A percentile compares a stretch with the other conserved stretches of the same genome.
Conservation (phyloP, 2,888 invertebrate genomes). For the Drosophila infuscata region DNA sequence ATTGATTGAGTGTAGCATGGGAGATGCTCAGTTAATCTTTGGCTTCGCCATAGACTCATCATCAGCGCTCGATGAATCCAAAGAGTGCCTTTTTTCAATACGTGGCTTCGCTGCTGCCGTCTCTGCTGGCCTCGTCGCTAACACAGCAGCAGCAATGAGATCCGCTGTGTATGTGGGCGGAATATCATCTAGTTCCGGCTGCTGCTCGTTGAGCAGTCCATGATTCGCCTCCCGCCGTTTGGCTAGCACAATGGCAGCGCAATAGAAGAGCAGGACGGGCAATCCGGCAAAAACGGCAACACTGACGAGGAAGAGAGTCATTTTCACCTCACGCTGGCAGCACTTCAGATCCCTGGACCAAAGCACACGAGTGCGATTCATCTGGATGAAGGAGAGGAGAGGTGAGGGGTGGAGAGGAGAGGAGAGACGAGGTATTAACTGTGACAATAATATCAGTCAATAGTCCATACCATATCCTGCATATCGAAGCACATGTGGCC, state of each 20-base stretch:
- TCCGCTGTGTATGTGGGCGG: conserved; percentile 31
- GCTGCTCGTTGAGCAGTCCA: conserved; percentile 69
- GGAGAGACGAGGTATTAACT: not conserved
- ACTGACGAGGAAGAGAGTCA: conserved; percentile 61
- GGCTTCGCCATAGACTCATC: conserved; percentile 18
- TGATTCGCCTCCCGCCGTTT: conserved; percentile 75
- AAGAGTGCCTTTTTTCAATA: conserved; percentile 5
- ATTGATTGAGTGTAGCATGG: not conserved
- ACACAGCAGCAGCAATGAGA: conserved; percentile 41
- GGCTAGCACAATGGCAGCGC: conserved; percentile 64
- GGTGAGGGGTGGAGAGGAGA: conserved; percentile 5
- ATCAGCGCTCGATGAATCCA: conserved; percentile 26
- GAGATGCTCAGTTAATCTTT: conserved; percentile 16
- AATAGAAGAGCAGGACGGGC: conserved; percentile 79
- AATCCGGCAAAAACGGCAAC: conserved; percentile 60
- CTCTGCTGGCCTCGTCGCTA: conserved; percentile 27
- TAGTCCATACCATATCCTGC: conserved; percentile 66
- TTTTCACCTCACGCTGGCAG: conserved; percentile 73
- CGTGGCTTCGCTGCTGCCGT: not conserved
- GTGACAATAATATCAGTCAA: too few species aligned
- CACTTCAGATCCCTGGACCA: conserved; percentile 81
- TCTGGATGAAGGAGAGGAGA: conserved; percentile 53
- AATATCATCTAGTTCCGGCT: conserved; percentile 36
- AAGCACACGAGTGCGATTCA: conserved; percentile 78
- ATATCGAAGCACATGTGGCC: conserved; percentile 79